These are phyloP conservation scores for Tragelaphus scriptus DNA, from an alignment of 2,113 vertebrate species.

Conservation along the genomic window DNA sequence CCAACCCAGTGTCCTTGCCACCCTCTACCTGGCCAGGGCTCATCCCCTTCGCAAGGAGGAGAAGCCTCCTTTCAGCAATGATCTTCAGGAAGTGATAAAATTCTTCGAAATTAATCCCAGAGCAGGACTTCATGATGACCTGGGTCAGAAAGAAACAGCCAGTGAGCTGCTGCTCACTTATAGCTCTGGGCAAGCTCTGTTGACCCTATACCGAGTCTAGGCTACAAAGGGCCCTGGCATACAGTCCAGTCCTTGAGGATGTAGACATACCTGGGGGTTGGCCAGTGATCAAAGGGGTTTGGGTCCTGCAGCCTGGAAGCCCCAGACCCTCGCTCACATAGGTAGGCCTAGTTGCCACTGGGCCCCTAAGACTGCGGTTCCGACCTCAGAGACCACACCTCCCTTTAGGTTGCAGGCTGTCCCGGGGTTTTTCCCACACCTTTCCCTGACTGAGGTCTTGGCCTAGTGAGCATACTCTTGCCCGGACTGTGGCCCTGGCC, in stretches of 20 bases:
- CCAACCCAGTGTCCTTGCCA: slow-evolving; percentile 75
- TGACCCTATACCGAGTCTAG: neutral
- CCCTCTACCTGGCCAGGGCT: slow-evolving; percentile 65
- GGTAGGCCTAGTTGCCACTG: neutral
- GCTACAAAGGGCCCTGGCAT: neutral
- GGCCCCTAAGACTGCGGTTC: neutral
- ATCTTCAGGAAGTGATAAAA: slow-evolving; percentile 93
- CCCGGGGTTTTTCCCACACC: neutral
- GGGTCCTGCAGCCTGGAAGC: neutral
- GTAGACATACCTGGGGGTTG: neutral
- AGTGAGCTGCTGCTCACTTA: neutral
- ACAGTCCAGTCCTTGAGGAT: neutral
- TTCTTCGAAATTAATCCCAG: slow-evolving; percentile 92
- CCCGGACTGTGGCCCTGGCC: neutral
- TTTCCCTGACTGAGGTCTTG: neutral
- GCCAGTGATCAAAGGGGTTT: neutral
- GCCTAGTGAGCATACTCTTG: neutral
- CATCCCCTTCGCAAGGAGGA: slow-evolving; percentile 74
- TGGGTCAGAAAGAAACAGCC: slow-evolving; percentile 5
- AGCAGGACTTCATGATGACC: slow-evolving; percentile 96
- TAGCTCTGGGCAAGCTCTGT: neutral
- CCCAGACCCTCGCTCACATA: neutral
- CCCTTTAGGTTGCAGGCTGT: neutral
- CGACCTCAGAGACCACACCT: neutral
- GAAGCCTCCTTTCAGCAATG: slow-evolving; percentile 88